phyloP scores from a whole-genome alignment of 2,888 invertebrate species.

The Sturmia bella region DNA sequence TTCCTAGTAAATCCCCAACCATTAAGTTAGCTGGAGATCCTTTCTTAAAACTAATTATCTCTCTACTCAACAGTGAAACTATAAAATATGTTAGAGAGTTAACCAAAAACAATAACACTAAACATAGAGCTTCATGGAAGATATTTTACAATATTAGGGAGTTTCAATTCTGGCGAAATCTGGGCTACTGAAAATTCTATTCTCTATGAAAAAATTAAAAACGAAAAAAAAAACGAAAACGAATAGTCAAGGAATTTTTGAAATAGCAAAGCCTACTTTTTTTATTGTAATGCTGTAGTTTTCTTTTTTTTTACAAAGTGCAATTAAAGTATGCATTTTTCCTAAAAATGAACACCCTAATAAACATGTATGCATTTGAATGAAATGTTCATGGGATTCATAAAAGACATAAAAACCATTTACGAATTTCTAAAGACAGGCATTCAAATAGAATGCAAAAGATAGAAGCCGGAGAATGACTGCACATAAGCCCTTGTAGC shows the following conservation, averaged over 20 bases:
- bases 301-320: too few relatives aligned
- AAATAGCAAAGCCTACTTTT: too few relatives aligned
- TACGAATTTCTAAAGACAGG: conserved; percentile 21
- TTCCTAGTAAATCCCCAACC: not conserved
- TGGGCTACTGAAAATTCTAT: too few relatives aligned
- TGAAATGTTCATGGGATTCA: conserved; percentile 1
- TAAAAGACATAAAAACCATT: conserved; percentile 24
- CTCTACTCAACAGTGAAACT: not conserved
- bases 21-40: not conserved
- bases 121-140: not conserved
- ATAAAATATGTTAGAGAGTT: conserved; percentile 10
- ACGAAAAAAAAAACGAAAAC: too few relatives aligned
- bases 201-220: too few relatives aligned
- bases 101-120: conserved; percentile 4
- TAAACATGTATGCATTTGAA: not conserved
- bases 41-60: conserved; percentile 19
- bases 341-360: not conserved
- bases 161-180: too few relatives aligned
- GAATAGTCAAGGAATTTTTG: not conserved
- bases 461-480: not conserved
- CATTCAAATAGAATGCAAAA: not conserved
- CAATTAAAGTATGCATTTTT: too few relatives aligned
- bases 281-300: too few relatives aligned
- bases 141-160: not conserved
- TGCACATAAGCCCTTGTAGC: not conserved